Evolutionary conservation across 30 jellyfish, hydroid and myxozoan species (phyloP).

Genomic region (Euphysa ruthae): DNA sequence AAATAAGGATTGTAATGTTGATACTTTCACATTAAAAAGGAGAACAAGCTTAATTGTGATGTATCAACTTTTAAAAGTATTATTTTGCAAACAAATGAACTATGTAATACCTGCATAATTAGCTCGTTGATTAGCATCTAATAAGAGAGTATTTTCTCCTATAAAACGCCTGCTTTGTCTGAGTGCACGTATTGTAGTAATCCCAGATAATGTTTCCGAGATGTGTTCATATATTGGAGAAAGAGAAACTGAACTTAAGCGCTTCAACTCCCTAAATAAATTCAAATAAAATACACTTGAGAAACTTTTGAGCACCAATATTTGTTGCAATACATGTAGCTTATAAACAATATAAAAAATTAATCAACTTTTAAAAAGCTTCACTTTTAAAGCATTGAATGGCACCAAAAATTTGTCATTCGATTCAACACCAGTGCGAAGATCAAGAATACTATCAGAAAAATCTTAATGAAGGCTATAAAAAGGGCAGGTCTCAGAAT

Average conservation of each 20-base stretch:
- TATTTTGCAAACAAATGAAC: too few species aligned
- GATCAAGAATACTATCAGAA: too few species aligned
- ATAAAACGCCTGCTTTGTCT: constrained; percentile 62
- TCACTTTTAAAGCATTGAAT: neutral
- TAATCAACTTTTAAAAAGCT: neutral
- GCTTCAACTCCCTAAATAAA: constrained; percentile 74
- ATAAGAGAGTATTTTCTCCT: constrained; percentile 55
- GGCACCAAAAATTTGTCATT: too few species aligned
- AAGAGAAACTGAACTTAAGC: constrained; percentile 56
- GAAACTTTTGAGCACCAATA: neutral
- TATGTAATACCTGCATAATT: constrained; percentile 54
- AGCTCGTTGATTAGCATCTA: constrained; percentile 81
- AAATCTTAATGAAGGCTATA: too few species aligned
- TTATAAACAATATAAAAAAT: neutral
- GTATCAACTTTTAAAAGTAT: too few species aligned
- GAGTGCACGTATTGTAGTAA: constrained; percentile 76
- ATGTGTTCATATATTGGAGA: constrained; percentile 96
- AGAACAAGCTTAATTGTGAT: too few species aligned
- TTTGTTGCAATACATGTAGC: neutral
- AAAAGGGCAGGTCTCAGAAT: too few species aligned
- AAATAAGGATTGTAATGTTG: too few species aligned
- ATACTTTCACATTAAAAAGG: too few species aligned
- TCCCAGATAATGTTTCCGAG: constrained; percentile 89
- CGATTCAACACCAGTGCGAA: too few species aligned
- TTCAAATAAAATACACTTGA: too few species aligned